Conservation (phyloP, 2,797 vertebrate genomes). For the Aphelocoma californica region DNA sequence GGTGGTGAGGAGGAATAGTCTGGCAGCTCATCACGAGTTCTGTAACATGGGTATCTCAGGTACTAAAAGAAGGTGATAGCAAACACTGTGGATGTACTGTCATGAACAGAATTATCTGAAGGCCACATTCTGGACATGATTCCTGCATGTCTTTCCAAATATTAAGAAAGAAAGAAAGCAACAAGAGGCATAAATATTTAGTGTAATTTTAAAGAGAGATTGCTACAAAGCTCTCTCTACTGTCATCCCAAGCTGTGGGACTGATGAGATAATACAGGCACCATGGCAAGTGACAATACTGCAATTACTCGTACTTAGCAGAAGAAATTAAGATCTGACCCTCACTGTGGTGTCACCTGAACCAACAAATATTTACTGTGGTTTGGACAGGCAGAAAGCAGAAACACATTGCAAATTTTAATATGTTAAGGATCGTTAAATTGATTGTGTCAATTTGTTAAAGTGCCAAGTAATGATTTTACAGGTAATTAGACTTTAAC, state of each 20-base stretch:
- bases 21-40: background rate
- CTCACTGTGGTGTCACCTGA: conserved; percentile 44
- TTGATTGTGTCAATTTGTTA: conserved; percentile 74
- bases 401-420: conserved; percentile 60
- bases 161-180: background rate
- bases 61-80: background rate
- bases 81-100: background rate
- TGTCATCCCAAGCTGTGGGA: background rate
- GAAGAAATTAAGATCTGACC: conserved; percentile 42
- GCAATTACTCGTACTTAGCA: background rate
- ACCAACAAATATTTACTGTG: conserved; percentile 46
- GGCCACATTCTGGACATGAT: background rate
- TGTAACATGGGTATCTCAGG: background rate
- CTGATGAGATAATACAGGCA: background rate
- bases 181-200: background rate
- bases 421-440: conserved; percentile 70
- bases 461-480: conserved; percentile 78
- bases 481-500: conserved; percentile 80
- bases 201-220: background rate
- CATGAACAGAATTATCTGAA: background rate
- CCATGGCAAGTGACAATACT: background rate
- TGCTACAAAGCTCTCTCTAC: background rate
- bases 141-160: background rate
- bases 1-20: background rate
- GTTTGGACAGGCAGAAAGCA: conserved; percentile 45